phyloP scores from a whole-genome alignment of 2,113 vertebrate species.

The Calyptomena viridis region DNA sequence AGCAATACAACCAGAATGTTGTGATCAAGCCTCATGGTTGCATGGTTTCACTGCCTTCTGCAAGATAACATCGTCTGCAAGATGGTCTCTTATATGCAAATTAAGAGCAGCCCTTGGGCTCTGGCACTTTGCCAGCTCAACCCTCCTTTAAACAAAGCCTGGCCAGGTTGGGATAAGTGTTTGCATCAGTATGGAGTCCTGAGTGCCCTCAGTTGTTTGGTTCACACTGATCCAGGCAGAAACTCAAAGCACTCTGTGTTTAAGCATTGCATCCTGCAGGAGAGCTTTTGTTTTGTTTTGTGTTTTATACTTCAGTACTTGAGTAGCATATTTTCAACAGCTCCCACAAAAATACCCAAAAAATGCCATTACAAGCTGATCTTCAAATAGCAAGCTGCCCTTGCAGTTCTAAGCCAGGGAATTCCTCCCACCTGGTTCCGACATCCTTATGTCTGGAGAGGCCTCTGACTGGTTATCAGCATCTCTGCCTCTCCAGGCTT shows the following conservation, averaged over 20 bases:
- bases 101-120: not conserved
- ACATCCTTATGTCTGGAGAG: not conserved
- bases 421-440: not conserved
- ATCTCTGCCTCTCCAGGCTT: not conserved
- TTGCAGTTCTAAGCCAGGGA: not conserved
- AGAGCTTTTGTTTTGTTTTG: not conserved
- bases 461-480: not conserved
- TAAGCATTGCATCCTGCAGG: not conserved
- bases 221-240: not conserved
- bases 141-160: not conserved
- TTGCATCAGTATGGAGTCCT: not conserved
- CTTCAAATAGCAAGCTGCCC: not conserved
- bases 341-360: not conserved
- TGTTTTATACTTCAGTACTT: not conserved
- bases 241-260: not conserved
- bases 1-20: not conserved
- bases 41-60: not conserved
- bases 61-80: not conserved
- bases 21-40: not conserved
- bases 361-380: not conserved
- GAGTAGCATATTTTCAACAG: not conserved
- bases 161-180: not conserved
- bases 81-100: not conserved
- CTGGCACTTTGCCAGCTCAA: not conserved
- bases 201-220: not conserved